phyloP scores from a whole-genome alignment of 2,797 vertebrate genomes.

The Mus caroli region DNA sequence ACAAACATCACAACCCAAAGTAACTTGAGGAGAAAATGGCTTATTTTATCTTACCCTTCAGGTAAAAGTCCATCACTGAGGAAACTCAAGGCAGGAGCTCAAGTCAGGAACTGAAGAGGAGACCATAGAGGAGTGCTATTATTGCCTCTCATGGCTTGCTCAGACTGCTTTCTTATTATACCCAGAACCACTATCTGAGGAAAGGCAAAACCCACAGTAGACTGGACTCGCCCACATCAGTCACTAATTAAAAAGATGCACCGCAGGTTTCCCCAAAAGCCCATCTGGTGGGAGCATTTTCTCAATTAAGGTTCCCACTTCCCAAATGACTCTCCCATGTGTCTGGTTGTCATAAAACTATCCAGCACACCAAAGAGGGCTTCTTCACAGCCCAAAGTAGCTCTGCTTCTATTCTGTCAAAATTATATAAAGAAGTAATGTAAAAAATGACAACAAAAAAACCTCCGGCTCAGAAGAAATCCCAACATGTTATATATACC shows the following conservation, averaged over 20 bases:
- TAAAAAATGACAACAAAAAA: background rate
- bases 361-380: background rate
- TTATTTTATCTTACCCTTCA: background rate
- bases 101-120: background rate
- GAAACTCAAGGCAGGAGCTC: background rate
- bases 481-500: background rate
- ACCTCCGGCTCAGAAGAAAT: background rate
- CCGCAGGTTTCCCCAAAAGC: background rate
- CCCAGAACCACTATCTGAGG: background rate
- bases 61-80: background rate
- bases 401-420: background rate
- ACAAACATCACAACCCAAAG: background rate
- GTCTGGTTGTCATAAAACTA: background rate
- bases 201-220: background rate
- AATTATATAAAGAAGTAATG: constrained; percentile 21
- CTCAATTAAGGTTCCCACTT: background rate
- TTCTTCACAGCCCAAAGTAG: background rate
- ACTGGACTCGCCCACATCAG: too few species aligned
- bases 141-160: background rate
- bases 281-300: background rate
- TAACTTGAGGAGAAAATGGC: background rate
- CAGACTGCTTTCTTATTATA: background rate
- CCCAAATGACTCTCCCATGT: background rate
- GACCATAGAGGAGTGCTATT: background rate
- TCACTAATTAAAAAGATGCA: background rate